Evolutionary conservation across 2,888 invertebrate species (phyloP), one percentile per base, ranked within the genome.

Genomic region (Heliconius cydno): DNA sequence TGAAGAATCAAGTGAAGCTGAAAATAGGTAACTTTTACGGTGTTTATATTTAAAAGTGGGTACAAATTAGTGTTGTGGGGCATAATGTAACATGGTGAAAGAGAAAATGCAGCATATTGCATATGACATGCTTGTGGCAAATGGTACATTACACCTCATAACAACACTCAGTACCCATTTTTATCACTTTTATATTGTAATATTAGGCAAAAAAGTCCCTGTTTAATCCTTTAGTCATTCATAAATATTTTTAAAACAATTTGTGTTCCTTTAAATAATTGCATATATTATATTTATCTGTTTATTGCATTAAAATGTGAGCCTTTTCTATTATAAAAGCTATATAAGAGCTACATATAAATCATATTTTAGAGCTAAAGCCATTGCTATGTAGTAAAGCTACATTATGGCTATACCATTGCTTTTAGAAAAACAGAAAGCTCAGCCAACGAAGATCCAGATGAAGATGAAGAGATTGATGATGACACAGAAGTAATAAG

Each of bases 401-500:
- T 81, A 75, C 80, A 80, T 80, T 79, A 79, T 66, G 73, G 80
- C 80, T 81, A 75, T 82, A 65, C 79, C 70, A 75, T 79, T 80
- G 82, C 78, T 81, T 82, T 78, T 81, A 82, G 82, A 79, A 82
- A 80, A 77, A 79, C 82, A 83, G 83, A 80, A 77, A 82, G 80
- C 79, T 78, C 76, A 83, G 82, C 81, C 70, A 84, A 86, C 28
- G 89, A 89, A 52, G 86, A 84, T 57, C 82, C 77, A 3, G 82
- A 86, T 25, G 85, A 84, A 71, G 86, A 86, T 81, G 87, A 86
- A 78, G 85, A 86, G 65, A 86, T 86, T 71, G 86, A 94, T 84
- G 94, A 94, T 86, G 93, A 93, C 71, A 89, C 91, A 0, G 92
- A 92, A 80, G 92, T 93, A 10, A 93, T 94, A 82, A 92, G 91